Evolutionary conservation across 2,113 vertebrate genomes (phyloP), one percentile per base, ranked within the genome.

Genomic region (Scopus umbretta): DNA sequence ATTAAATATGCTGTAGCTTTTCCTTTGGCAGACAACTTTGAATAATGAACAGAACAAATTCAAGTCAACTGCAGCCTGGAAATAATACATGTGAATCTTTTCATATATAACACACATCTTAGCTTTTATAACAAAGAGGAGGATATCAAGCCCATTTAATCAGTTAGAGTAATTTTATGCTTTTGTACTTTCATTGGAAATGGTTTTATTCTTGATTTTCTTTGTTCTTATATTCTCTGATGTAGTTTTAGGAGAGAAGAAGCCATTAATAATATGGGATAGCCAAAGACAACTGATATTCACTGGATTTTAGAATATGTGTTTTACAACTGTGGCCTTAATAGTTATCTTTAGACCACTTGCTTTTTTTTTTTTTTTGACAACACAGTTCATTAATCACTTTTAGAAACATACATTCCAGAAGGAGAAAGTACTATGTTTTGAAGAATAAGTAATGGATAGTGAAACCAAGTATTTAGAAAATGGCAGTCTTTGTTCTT

Each of bases 321-420:
- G 7, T 15, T 47, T 91, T 45, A 20, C 3, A 91, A 55, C 52
- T 32, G 4, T 17, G 10, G 1, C 11, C 27, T 56, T 78, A 25
- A 19, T 22, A 73, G 10, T 15, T 50, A 56, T n/a, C 42, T 47
- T 73, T 71, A 25, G 5, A 16, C 7, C 2, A 70, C 13, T 29
- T 38, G 7, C 5, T 13, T 25, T 90, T 52, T 20, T 42, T 13
- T 25, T 90, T 52, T 20, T 42, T 42, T 42, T 42, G 61, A 9
- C 3, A 49, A 23, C 6, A 26, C 1, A 55, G 26, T 38, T 61
- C 2, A 2, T 19, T 1, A 87, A 79, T 45, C 14, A 15, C 5
- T 68, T 59, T 1, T 1, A 55, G n/a, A 92, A 75, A 65, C 0
- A 0, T 16, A 7, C 8, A 53, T 71, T 74, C 5, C 27, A 27